These are phyloP conservation scores for Morphnarchus princeps DNA, from an alignment of 2,113 vertebrate species.

Conservation along the genomic window DNA sequence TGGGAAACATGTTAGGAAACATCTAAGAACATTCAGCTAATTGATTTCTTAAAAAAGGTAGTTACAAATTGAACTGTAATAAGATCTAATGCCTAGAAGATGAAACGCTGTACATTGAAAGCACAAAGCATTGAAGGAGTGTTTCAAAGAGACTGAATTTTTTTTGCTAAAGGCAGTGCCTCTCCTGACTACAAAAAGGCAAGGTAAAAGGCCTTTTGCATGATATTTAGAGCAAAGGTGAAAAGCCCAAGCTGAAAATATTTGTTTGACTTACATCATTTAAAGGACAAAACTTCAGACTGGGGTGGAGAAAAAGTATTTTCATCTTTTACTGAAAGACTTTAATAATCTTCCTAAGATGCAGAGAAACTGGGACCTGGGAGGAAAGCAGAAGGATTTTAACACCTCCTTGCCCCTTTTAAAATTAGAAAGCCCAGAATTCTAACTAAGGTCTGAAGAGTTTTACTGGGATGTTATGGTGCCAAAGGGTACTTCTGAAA, in stretches of 20 bases:
- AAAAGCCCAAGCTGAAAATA: background rate
- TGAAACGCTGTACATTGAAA: background rate
- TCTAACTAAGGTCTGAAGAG: background rate
- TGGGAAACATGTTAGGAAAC: background rate
- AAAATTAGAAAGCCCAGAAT: background rate
- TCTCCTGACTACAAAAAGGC: background rate
- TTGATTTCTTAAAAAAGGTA: background rate
- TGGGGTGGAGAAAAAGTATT: background rate
- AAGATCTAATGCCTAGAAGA: background rate
- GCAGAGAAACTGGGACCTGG: background rate
- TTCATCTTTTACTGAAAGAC: background rate
- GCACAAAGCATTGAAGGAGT: background rate
- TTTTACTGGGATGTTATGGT: background rate
- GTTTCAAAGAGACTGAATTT: background rate
- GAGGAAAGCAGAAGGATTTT: background rate
- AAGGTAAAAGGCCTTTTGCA: background rate
- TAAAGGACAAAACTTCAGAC: background rate
- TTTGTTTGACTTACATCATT: background rate
- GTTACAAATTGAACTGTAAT: background rate
- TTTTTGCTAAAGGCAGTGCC: background rate
- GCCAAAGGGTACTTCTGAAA: background rate
- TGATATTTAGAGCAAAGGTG: background rate
- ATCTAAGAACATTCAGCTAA: background rate
- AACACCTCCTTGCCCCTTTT: background rate
- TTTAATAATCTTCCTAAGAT: background rate